Evolutionary conservation across 1,140 invertebrate genomes (phyloP), one percentile per base, ranked within the genome.

Genomic region (Ips typographus): DNA sequence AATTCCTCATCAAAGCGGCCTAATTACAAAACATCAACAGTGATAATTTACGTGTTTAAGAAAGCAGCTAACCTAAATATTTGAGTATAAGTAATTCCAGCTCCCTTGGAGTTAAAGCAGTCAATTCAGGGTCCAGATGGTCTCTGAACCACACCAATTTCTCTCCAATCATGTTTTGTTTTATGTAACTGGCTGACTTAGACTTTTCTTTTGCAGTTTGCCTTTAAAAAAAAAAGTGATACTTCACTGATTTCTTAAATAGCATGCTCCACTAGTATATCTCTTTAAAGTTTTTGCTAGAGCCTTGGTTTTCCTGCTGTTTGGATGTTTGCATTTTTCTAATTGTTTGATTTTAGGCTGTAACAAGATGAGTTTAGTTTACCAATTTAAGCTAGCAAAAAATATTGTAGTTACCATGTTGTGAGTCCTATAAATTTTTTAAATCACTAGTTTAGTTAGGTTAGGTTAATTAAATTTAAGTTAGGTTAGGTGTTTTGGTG

Each of bases 1-100:
- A 92, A 77, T 82, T 94, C 91, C 70, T 91, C 89, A 74, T 92
- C 86, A 80, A 93, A 90, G 57, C 91, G 82, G 2, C 78, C 73
- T 58, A 87, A 60, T 84, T 85, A 73, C 41, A 73, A 74, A 36
- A 47, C 1, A 61, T 1, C 5, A 42, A 58, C 8, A 38, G 41
- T 39, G 8, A 44, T 49, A 49, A 40, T 6, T 37, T 55, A 55
- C 5, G 4, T 37, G 1, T 55, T 39, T 22, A 6, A 22, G 7
- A 6, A 40, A 42, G 6, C 39, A 62, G 41, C 37, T 59, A 22
- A 62, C 67, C 67, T 42, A 70, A 42, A 70, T 70, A 90, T 77
- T 80, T 80, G 71, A 85, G 77, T 55, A 92, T 85, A 53, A 91
- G 77, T 62, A 85, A 79, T 62, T 85, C 77, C 39, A 84, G 82